A percentile compares a stretch with the other conserved stretches of the same genome.
phyloP scores from a whole-genome alignment of 2,113 vertebrate genomes.

The Cyphomyrus discorhynchus region DNA sequence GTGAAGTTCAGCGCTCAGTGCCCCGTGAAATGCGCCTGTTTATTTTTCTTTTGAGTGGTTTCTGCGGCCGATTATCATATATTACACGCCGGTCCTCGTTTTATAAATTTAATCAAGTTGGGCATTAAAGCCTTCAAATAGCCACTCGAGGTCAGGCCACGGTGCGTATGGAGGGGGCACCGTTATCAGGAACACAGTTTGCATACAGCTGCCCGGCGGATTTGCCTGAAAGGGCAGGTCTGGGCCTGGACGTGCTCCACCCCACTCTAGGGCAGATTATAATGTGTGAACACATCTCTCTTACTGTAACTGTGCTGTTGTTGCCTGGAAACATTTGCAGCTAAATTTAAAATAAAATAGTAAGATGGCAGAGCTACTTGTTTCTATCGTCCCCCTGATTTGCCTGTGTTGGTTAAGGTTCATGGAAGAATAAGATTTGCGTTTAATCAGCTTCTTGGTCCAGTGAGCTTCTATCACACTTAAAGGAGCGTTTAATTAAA shows the following conservation, averaged over 20 bases:
- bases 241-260: background rate
- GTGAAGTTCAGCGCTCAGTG: background rate
- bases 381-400: background rate
- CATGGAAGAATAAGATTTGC: background rate
- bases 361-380: background rate
- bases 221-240: background rate
- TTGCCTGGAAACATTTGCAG: conserved; percentile 8
- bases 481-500: background rate
- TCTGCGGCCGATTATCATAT: background rate
- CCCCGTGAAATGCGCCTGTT: background rate
- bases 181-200: background rate
- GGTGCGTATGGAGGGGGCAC: background rate
- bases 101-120: conserved; percentile 1
- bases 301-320: background rate
- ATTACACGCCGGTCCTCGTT: background rate
- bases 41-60: background rate
- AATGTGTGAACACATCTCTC: background rate
- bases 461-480: background rate
- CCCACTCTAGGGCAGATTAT: background rate
- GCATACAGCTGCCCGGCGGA: conserved; percentile 9
- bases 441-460: background rate
- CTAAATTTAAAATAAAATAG: background rate
- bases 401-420: background rate
- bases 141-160: background rate
- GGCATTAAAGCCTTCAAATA: background rate